Evolutionary conservation across 2,113 vertebrate species (phyloP), one percentile per base, ranked within the genome.

Genomic region (Ornithorhynchus anatinus): DNA sequence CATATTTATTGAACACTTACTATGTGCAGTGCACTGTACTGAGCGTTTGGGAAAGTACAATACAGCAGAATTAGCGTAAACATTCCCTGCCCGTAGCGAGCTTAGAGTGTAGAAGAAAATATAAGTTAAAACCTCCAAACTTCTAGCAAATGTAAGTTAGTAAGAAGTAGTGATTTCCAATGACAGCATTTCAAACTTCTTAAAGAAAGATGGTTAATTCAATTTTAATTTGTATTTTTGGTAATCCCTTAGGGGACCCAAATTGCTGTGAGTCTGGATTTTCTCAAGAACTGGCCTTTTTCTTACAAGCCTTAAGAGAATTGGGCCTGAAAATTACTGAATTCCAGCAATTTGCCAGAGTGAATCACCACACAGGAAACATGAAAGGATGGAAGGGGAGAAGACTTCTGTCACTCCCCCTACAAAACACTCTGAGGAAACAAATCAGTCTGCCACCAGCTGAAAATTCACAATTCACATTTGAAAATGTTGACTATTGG

Each of bases 191-290:
- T 45, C 35, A 33, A n/a, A 48, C 58, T 76, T 72, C 64, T 44
- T 70, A 68, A 70, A 65, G 51, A 42, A 54, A 42, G 23, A 75
- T n/a, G 60, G 39, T 16, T 29, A 69, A n/a, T 44, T 77, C 48
- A 72, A 78, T 76, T 61, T 69, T 52, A 73, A 63, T 65, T 78
- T 75, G 32, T 60, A 78, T 50, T 77, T 79, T 82, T 73, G 40
- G 44, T 60, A 73, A 77, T 70, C 72, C 60, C 59, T 72, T 54
- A 61, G 42, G 64, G 70, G 50, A 36, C 61, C 69, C 48, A 70
- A 61, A 78, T 75, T 70, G 70, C 36, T 78, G 31, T 36, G 22
- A 20, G 45, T 62, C 68, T 76, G 57, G 48, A 73, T 68, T 68
- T 78, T 73, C 64, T 76, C 71, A 72, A 79, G 64, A 64, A 67